Evolutionary conservation across 2,797 vertebrate species (phyloP), one percentile per base, ranked within the genome.

Genomic region (Gadopsis bispinosus): DNA sequence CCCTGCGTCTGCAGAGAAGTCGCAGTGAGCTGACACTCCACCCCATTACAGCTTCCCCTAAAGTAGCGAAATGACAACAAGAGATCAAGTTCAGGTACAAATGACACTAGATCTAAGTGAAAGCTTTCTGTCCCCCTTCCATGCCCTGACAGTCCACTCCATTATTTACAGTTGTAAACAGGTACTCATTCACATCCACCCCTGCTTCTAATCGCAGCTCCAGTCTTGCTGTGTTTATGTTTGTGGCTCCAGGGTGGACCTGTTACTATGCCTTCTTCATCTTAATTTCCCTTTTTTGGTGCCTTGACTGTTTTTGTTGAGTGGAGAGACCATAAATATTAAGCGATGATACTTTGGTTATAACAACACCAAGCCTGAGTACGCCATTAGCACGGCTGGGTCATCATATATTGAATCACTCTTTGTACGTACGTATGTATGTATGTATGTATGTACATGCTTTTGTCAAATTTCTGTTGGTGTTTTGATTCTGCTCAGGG

Each of bases 121-220:
- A 85, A 82, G 81, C 69, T 64, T 73, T 71, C 80, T 67, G 73
- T 86, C 80, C 86, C 74, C 53, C 56, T 67, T 75, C 29, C 7
- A 73, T 56, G 75, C 77, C 83, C 79, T 84, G 75, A 75, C 56
- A 62, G 47, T 75, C 80, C 74, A 35, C 79, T 81, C 61, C 61
- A 63, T 87, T 83, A 88, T 87, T 91, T 88, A 90, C 81, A 74
- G 83, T 41, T 82, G 80, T 88, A 87, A 89, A 91, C 80, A 81
- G 64, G 55, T 22, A 53, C 58, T 68, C 53, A 50, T n/a, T 53
- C 50, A 73, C 64, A 68, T 45, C 58, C 59, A 35, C 12, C 19
- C 22, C 47, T 68, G 35, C 50, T 54, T 60, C 64, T 45, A 48
- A 61, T 62, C 1, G 4, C 7, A 55, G 61, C 54, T 22, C 47